Evolutionary conservation across 2,888 invertebrate genomes (phyloP).

Genomic region (Drosophila eohydei): DNA sequence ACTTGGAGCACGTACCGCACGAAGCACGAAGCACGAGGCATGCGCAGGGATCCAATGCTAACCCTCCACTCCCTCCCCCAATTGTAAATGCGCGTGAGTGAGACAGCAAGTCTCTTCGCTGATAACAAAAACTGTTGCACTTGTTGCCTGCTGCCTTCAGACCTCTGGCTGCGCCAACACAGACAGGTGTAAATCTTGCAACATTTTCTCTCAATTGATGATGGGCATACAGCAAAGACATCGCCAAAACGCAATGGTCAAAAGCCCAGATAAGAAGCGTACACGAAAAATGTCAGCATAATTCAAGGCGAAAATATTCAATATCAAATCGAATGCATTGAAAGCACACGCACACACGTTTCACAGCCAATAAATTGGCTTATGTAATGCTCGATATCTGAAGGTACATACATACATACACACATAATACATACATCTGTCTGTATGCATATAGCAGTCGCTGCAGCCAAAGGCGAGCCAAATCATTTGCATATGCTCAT

Average conservation of each 20-base stretch:
- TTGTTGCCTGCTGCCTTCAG: neutral
- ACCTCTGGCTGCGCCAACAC: neutral
- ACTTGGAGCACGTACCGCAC: constrained; percentile 32
- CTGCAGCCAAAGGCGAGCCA: neutral
- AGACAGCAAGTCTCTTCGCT: constrained; percentile 1
- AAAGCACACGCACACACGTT: constrained; percentile 61
- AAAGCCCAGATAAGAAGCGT: constrained; percentile 38
- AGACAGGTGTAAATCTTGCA: constrained; percentile 24
- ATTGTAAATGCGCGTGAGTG: neutral
- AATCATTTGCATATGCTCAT: constrained; percentile 6
- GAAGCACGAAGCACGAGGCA: constrained; percentile 13
- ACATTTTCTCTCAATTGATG: constrained; percentile 27
- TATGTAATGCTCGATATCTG: constrained; percentile 22
- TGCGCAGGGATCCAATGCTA: constrained; percentile 6
- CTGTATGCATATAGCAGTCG: neutral
- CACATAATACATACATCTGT: neutral
- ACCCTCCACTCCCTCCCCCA: neutral
- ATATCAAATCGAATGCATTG: constrained; percentile 50
- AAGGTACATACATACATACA: neutral
- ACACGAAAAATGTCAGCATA: constrained; percentile 36
- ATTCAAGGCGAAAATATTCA: constrained; percentile 37
- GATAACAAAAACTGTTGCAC: constrained; percentile 15
- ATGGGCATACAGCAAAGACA: constrained; percentile 9
- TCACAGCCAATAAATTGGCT: constrained; percentile 9
- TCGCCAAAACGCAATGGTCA: neutral